Evolutionary conservation across 2,888 invertebrate species (phyloP).

Genomic region (Tenthredo notha): DNA sequence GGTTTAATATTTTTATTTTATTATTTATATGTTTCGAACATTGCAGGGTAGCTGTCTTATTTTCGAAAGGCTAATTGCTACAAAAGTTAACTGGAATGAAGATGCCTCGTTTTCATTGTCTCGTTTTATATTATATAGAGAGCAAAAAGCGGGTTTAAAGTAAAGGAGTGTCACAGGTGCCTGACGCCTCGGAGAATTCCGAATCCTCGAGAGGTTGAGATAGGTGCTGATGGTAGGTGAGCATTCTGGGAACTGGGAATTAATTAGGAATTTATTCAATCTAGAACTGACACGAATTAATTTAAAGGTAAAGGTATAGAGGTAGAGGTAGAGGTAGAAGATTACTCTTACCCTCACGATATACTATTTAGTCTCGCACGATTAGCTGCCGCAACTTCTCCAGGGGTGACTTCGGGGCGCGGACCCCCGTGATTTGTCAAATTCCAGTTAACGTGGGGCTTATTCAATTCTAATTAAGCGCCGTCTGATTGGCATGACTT

Average conservation of each 20-base stretch:
- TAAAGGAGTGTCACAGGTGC: slow-evolving; percentile 38
- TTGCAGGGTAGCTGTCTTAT: not conserved
- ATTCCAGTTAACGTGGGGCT: slow-evolving; percentile 47
- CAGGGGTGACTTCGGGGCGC: slow-evolving; percentile 9
- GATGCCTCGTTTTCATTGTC: slow-evolving; percentile 8
- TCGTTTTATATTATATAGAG: not conserved
- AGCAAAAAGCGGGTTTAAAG: slow-evolving; percentile 18
- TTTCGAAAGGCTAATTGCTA: slow-evolving; percentile 1
- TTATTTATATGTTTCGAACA: not conserved
- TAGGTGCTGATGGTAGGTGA: not conserved
- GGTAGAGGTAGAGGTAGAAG: slow-evolving; percentile 2
- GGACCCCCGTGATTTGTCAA: slow-evolving; percentile 44
- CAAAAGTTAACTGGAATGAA: not conserved
- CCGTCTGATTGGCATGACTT: slow-evolving; percentile 22
- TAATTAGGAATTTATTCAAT: slow-evolving; percentile 49
- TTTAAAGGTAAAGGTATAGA: slow-evolving; percentile 14
- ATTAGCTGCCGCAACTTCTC: slow-evolving; percentile 48
- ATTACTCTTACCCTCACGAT: slow-evolving; percentile 39
- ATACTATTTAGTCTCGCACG: slow-evolving; percentile 49
- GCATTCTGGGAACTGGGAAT: slow-evolving; percentile 20
- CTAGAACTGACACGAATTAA: slow-evolving; percentile 43
- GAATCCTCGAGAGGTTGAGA: not conserved
- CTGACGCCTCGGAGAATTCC: slow-evolving; percentile 5
- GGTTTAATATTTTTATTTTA: too few relatives aligned
- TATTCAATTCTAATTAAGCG: slow-evolving; percentile 52